phyloP scores from a whole-genome alignment of 2,888 invertebrate species.

The Pachycephus smyrnensis region DNA sequence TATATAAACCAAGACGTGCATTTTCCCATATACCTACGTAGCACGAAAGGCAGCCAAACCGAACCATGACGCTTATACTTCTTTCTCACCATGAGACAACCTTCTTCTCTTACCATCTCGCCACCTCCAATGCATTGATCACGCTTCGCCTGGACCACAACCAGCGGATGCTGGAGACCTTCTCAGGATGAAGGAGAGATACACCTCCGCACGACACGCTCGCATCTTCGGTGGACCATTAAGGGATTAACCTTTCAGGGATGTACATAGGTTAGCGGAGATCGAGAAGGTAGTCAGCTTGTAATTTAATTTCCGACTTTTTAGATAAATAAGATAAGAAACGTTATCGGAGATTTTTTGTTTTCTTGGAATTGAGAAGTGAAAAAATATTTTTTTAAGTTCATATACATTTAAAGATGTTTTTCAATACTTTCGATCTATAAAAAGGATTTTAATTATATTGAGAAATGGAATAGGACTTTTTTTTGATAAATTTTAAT shows the following conservation, averaged over 20 bases:
- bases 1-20: neutral
- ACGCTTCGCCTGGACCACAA: conserved; percentile 39
- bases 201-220: conserved; percentile 55
- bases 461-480: neutral
- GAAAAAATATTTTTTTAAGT: neutral
- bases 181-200: conserved; percentile 39
- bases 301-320: neutral
- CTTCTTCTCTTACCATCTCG: conserved; percentile 39
- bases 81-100: conserved; percentile 39
- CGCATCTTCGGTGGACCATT: conserved; percentile 47
- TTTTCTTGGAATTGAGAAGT: neutral
- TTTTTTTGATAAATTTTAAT: neutral
- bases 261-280: conserved; percentile 27
- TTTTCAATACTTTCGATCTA: neutral
- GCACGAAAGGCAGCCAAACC: neutral
- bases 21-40: neutral
- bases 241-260: conserved; percentile 55
- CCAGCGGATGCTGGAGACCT: conserved; percentile 16
- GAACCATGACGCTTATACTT: conserved; percentile 7
- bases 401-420: neutral
- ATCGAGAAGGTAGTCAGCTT: neutral
- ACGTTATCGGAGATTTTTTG: neutral
- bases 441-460: neutral
- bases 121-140: conserved; percentile 53
- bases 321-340: neutral